Evolutionary conservation across 2,113 vertebrate species (phyloP).

Genomic region (Indicator indicator): DNA sequence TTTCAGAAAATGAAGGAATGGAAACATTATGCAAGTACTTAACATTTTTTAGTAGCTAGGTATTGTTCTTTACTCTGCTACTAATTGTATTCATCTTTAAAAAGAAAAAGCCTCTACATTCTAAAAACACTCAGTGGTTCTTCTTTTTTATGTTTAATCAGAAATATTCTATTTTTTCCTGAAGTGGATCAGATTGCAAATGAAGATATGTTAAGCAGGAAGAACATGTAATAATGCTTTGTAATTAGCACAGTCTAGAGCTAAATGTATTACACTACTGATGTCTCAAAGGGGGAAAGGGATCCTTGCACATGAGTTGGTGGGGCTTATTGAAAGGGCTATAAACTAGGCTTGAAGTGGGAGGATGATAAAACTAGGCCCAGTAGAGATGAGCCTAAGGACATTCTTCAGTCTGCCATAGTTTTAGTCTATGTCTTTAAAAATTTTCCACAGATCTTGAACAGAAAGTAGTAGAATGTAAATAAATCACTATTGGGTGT

Average conservation of each 20-base stretch:
- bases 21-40: slow-evolving; percentile 16
- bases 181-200: slow-evolving; percentile 1
- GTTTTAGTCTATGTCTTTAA: too few species aligned
- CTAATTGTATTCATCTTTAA: slow-evolving; percentile 12
- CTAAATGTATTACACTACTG: background rate
- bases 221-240: background rate
- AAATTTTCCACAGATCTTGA: too few species aligned
- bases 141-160: slow-evolving; percentile 35
- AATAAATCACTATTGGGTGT: too few species aligned
- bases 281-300: background rate
- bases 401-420: too few species aligned
- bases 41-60: slow-evolving; percentile 21
- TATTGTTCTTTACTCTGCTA: slow-evolving; percentile 28
- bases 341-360: too few species aligned
- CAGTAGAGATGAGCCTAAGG: too few species aligned
- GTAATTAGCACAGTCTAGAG: background rate
- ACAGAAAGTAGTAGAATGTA: too few species aligned
- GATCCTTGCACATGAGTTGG: too few species aligned
- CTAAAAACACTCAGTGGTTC: background rate
- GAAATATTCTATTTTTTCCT: slow-evolving; percentile 21
- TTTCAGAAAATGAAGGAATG: slow-evolving; percentile 47
- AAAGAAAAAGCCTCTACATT: slow-evolving; percentile 2
- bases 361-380: too few species aligned
- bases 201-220: background rate
- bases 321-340: too few species aligned